These are phyloP conservation scores for Leptobrachium ailaonicum DNA, from an alignment of 2,113 vertebrate genomes.

Conservation along the genomic window DNA sequence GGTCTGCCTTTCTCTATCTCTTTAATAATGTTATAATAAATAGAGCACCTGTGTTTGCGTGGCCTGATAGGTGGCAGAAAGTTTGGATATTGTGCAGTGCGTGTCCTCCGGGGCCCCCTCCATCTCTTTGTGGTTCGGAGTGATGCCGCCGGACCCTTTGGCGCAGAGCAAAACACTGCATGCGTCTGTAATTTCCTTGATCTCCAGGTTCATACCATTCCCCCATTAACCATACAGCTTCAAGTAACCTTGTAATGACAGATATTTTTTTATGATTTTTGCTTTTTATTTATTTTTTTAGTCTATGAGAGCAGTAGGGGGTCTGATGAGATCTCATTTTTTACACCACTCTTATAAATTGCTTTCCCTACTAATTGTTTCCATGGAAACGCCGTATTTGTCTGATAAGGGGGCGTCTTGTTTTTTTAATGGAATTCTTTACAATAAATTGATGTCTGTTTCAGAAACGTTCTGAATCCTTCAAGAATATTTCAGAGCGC, in stretches of 20 bases:
- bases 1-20: too few relatives aligned
- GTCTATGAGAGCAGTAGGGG: slow-evolving; percentile 66
- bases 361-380: slow-evolving; percentile 79
- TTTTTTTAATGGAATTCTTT: slow-evolving; percentile 68
- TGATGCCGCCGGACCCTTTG: neutral
- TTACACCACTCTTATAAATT: slow-evolving; percentile 77
- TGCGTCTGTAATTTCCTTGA: neutral
- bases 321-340: slow-evolving; percentile 68
- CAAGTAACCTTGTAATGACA: slow-evolving; percentile 44
- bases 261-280: neutral
- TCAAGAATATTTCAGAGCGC: slow-evolving; percentile 8
- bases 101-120: neutral
- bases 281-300: slow-evolving; percentile 35
- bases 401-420: slow-evolving; percentile 66
- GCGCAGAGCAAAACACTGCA: neutral
- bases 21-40: too few relatives aligned
- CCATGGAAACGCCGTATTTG: slow-evolving; percentile 78
- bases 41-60: too few relatives aligned
- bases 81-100: neutral
- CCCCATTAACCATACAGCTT: slow-evolving; percentile 45
- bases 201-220: slow-evolving; percentile 37
- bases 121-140: neutral
- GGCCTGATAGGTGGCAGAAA: too few relatives aligned
- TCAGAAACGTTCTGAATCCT: neutral
- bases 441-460: slow-evolving; percentile 55